These are phyloP conservation scores for Sinhomidia bicolor DNA, from an alignment of 2,888 invertebrate species.

Conservation along the genomic window DNA sequence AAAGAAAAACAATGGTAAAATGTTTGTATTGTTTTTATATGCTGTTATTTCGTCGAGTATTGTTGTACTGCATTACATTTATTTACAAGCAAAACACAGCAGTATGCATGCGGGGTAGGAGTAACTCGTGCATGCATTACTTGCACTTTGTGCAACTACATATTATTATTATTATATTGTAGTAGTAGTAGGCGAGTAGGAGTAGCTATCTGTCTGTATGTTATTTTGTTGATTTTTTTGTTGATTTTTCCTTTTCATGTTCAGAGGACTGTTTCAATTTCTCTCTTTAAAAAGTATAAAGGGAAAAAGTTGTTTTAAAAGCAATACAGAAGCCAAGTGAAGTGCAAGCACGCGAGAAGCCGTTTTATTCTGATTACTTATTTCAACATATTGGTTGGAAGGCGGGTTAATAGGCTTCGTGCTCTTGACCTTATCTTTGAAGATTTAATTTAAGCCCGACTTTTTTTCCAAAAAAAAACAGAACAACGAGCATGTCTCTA, in stretches of 20 bases:
- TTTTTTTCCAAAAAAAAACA: constrained; percentile 36
- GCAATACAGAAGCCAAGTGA: too few relatives aligned
- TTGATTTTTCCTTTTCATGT: constrained; percentile 40
- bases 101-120: neutral
- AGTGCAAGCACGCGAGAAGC: constrained; percentile 61
- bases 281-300: neutral
- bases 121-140: neutral
- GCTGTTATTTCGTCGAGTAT: neutral
- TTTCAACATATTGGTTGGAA: constrained; percentile 67
- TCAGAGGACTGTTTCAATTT: neutral
- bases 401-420: constrained; percentile 39
- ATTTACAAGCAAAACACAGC: too few relatives aligned
- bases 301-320: constrained; percentile 33
- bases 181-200: neutral
- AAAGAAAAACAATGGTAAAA: neutral
- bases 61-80: too few relatives aligned
- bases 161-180: too few relatives aligned
- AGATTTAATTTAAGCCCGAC: constrained; percentile 62
- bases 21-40: neutral
- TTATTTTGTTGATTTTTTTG: neutral
- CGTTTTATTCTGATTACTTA: constrained; percentile 69
- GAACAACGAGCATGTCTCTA: constrained; percentile 8
- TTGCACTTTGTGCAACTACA: too few relatives aligned
- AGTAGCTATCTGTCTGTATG: neutral
- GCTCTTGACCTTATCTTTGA: constrained; percentile 70